Percentiles rank a stretch among this genome's conserved stretches.
Evolutionary conservation across 1,140 invertebrate genomes (phyloP).

Genomic region (Schmidtea mediterranea): DNA sequence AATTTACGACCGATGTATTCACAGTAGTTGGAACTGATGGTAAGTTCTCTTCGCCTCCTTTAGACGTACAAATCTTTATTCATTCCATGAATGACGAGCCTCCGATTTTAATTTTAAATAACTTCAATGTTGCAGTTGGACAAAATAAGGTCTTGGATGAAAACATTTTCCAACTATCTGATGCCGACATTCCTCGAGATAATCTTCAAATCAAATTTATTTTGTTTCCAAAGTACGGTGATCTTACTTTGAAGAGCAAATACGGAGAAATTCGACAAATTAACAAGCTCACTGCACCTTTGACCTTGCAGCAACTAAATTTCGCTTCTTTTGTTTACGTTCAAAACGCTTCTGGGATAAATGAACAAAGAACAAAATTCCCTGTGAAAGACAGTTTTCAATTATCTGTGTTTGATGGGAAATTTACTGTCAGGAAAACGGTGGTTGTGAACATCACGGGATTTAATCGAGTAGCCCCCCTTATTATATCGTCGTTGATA

Average conservation of each 20-base stretch:
- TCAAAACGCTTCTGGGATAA: too few species aligned
- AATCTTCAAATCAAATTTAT: background rate
- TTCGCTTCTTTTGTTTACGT: too few species aligned
- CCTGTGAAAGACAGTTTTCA: too few species aligned
- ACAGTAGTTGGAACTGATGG: background rate
- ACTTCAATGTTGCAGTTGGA: background rate
- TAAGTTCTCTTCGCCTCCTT: background rate
- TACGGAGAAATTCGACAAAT: background rate
- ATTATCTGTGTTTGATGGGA: too few species aligned
- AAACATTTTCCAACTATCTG: background rate
- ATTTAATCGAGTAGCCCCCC: too few species aligned
- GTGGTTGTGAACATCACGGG: too few species aligned
- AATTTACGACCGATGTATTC: background rate
- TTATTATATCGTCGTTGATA: too few species aligned
- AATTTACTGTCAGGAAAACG: too few species aligned
- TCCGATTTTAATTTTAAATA: background rate
- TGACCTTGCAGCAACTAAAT: background rate
- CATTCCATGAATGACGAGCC: conserved; percentile 1
- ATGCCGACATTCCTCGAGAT: background rate
- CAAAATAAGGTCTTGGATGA: background rate
- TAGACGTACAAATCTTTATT: background rate
- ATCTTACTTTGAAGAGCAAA: background rate
- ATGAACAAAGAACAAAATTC: too few species aligned
- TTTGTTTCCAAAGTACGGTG: background rate
- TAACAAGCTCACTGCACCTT: background rate